Evolutionary conservation across 2,888 invertebrate species (phyloP).

Genomic region (Tethea ocularis): DNA sequence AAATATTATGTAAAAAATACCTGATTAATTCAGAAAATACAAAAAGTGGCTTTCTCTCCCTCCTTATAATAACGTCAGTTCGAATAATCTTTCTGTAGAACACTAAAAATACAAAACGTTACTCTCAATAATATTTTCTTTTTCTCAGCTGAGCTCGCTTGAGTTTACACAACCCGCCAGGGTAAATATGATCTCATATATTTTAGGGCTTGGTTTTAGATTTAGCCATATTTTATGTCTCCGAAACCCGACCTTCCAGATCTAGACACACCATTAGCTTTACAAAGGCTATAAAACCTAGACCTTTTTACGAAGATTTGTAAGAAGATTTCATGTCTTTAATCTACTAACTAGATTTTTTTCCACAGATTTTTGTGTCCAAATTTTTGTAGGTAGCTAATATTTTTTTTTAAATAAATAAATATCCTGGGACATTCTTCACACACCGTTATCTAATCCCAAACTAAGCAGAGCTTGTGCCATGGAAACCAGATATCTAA

Average conservation of each 20-base stretch:
- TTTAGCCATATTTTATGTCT: not conserved
- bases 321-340: not conserved
- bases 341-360: not conserved
- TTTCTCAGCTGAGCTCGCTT: not conserved
- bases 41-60: no score
- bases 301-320: slow-evolving; percentile 2
- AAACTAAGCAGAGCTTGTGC: no score
- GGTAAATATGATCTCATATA: slow-evolving; percentile 2
- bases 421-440: no score
- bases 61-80: not conserved
- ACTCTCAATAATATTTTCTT: not conserved
- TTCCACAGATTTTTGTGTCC: not conserved
- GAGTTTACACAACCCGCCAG: not conserved
- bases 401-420: no score
- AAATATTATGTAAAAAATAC: no score
- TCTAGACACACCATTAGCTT: slow-evolving; percentile 2
- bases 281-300: slow-evolving; percentile 4
- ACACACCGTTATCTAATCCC: no score
- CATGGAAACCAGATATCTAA: no score
- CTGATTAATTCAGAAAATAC: no score
- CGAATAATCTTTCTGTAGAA: slow-evolving; percentile 5
- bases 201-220: slow-evolving; percentile 2
- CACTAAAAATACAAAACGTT: not conserved
- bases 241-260: not conserved
- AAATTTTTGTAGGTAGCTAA: not conserved